Percentiles rank a stretch among this genome's conserved stretches.
Conservation (phyloP, 1,140 invertebrate genomes). For the Galleria mellonella region DNA sequence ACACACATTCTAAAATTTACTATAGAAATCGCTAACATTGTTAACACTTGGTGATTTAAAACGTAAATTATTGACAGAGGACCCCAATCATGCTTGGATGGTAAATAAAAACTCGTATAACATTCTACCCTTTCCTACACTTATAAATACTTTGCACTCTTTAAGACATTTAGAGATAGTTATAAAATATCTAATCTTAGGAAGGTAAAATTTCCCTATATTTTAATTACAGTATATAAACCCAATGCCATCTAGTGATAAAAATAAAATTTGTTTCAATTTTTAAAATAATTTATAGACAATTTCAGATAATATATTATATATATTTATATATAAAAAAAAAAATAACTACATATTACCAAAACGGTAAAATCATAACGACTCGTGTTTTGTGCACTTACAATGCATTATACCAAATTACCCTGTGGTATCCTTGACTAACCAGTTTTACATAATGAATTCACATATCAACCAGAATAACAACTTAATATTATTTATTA, state of each 20-base stretch:
- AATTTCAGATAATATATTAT: background rate
- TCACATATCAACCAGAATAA: background rate
- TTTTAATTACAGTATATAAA: conserved; percentile 1
- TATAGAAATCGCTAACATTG: background rate
- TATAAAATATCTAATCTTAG: conserved; percentile 6
- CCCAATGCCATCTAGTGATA: conserved; percentile 4
- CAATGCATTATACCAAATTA: conserved; percentile 32
- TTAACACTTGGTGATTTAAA: background rate
- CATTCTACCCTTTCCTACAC: conserved; percentile 13
- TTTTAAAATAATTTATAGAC: background rate
- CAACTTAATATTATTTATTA: conserved; percentile 1
- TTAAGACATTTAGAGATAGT: conserved; percentile 3
- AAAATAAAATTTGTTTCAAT: conserved; percentile 5
- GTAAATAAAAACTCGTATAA: conserved; percentile 7
- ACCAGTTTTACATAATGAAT: conserved; percentile 16
- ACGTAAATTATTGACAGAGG: conserved; percentile 6
- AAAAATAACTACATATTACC: conserved; percentile 1
- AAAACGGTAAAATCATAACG: conserved; percentile 7
- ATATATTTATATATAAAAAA: too few relatives aligned
- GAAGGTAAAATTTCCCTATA: conserved; percentile 5
- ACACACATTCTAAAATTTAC: too few relatives aligned
- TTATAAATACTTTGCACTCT: conserved; percentile 26
- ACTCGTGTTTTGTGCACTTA: conserved; percentile 27
- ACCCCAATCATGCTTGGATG: conserved; percentile 16
- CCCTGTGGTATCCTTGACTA: conserved; percentile 52